Percentiles rank a stretch among this genome's conserved stretches.
These are phyloP conservation scores for Heliconius hermathena DNA, from an alignment of 1,140 invertebrate species.

Conservation along the genomic window DNA sequence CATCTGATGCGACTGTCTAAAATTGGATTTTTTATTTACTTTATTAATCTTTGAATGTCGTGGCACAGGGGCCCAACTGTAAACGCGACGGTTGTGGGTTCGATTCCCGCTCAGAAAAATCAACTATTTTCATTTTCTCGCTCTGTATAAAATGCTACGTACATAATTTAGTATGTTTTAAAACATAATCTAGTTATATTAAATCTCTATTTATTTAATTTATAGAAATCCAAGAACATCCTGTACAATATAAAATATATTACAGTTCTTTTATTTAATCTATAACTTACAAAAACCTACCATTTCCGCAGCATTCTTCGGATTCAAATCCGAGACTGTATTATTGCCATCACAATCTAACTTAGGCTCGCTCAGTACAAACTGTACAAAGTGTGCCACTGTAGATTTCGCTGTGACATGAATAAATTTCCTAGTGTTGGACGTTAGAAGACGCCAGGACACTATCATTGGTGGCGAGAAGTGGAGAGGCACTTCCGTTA, in stretches of 20 bases:
- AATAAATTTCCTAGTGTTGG: constrained; percentile 90
- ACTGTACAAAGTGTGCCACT: constrained; percentile 82
- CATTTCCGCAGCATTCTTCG: constrained; percentile 66
- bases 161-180: too few species aligned
- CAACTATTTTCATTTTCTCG: too few species aligned
- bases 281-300: constrained; percentile 45
- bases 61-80: too few species aligned
- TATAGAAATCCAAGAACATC: too few species aligned
- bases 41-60: too few species aligned
- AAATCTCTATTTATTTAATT: too few species aligned
- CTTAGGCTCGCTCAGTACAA: constrained; percentile 83
- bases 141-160: too few species aligned
- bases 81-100: too few species aligned
- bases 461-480: constrained; percentile 92
- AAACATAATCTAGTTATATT: too few species aligned
- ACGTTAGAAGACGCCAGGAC: constrained; percentile 90
- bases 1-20: constrained; percentile 81
- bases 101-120: too few species aligned
- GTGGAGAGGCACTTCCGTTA: constrained; percentile 86
- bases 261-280: too few species aligned
- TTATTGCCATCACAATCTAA: constrained; percentile 82
- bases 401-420: constrained; percentile 89
- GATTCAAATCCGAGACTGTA: constrained; percentile 85
- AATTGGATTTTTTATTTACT: background rate
- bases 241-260: too few species aligned